A percentile compares a stretch with the other conserved stretches of the same genome.
Evolutionary conservation across 2,113 vertebrate genomes (phyloP).

Genomic region (Camelus dromedarius): DNA sequence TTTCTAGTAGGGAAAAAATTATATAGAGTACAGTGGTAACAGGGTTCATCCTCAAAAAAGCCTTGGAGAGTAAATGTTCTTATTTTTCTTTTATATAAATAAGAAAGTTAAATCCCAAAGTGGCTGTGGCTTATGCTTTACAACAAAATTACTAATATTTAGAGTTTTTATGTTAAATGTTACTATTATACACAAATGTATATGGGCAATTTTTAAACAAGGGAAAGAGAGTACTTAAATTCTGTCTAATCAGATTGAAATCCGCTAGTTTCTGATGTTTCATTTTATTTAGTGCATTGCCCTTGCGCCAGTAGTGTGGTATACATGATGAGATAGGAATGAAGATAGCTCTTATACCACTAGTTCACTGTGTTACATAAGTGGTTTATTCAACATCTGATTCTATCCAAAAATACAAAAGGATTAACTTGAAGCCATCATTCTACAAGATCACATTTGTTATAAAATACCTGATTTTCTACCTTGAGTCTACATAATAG

Average conservation of each 20-base stretch:
- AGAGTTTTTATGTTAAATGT: neutral
- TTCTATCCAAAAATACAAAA: neutral
- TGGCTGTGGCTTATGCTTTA: neutral
- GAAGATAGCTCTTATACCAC: neutral
- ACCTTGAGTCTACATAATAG: neutral
- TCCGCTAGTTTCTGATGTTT: neutral
- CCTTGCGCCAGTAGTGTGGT: neutral
- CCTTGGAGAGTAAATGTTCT: neutral
- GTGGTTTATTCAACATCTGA: neutral
- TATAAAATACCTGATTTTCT: neutral
- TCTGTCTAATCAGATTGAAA: neutral
- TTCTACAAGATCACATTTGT: neutral
- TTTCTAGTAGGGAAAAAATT: neutral
- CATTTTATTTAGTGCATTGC: conserved; percentile 30
- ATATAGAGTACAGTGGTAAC: neutral
- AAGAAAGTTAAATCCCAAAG: neutral
- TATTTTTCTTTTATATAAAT: neutral
- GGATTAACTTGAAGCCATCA: neutral
- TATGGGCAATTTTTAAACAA: neutral
- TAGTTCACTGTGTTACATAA: neutral
- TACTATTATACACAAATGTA: neutral
- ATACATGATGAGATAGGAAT: neutral
- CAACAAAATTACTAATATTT: neutral
- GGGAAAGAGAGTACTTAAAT: neutral
- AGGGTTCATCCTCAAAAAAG: neutral